Base-by-base conservation (phyloP, 2,113 vertebrate species). In the Amblyornis subalaris region DNA sequence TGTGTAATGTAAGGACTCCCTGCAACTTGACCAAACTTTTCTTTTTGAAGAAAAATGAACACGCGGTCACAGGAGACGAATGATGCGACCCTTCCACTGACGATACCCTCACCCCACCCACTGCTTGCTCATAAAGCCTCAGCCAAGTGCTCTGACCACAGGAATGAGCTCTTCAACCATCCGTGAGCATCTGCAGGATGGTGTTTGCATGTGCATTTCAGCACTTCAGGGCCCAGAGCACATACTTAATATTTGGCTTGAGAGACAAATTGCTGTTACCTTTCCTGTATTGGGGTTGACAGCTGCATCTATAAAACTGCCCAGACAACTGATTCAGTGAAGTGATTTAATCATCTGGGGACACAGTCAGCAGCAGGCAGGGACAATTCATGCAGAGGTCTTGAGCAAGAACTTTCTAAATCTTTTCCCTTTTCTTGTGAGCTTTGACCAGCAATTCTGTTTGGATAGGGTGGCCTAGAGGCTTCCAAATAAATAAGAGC, bases 21-120 rank as follows among this genome's bases (percentile, higher is more conserved):
- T 70, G 58, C 7, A 44, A 44, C 19, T 28, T 35, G 14, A 44
- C 9, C 2, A 1, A 2, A 0, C 11, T 55, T 71, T 85, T 15
- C 20, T 91, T 72, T 87, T 40, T 45, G 13, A 73, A 91, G 48
- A 28, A 44, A 87, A 81, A 66, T 29, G 31, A 79, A 13, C 23
- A 35, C 10, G 11, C 2, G 0, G 0, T 55, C 17, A n/a, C 8
- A 45, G 33, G 45, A 88, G 28, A 50, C 6, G 31, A 38, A 65
- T 45, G 58, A 82, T 0, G 2, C 22, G 50, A 79, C 6, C 18
- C 9, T 82, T 88, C 57, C 36, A 35, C 12, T 0, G 0, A 64
- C 19, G 33, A 48, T 60, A 10, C 19, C 23, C 12, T 89, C 50
- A 85, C 2, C 17, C 14, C 62, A 66, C 23, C 48, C 66, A 26